These are phyloP conservation scores for Lepidochitona cinerea DNA, from an alignment of 2,888 invertebrate genomes.

Conservation along the genomic window DNA sequence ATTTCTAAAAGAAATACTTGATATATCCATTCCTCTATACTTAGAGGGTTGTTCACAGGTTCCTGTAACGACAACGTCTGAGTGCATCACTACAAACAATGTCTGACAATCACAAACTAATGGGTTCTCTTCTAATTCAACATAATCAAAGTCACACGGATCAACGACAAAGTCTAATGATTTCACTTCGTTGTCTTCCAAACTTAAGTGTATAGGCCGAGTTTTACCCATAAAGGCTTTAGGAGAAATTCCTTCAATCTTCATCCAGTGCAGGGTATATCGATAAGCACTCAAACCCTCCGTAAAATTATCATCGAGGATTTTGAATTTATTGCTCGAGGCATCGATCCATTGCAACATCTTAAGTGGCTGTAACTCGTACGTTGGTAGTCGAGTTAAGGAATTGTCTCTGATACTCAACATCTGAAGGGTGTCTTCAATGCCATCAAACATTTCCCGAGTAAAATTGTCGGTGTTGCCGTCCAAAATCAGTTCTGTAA, in stretches of 20 bases:
- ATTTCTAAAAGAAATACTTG: not conserved
- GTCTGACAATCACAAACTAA: not conserved
- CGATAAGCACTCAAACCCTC: not conserved
- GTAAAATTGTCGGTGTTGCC: not conserved
- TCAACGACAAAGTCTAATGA: not conserved
- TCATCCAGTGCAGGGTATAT: not conserved
- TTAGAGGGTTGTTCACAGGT: not conserved
- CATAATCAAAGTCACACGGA: not conserved
- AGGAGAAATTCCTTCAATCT: not conserved
- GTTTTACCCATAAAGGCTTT: not conserved
- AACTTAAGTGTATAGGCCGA: not conserved
- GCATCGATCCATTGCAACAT: slow-evolving; percentile 4
- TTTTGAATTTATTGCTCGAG: not conserved
- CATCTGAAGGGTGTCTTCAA: not conserved
- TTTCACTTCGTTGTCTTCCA: not conserved
- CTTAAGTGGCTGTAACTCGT: not conserved
- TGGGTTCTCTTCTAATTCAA: not conserved
- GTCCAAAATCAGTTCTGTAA: not conserved
- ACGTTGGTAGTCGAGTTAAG: not conserved
- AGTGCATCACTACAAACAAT: not conserved
- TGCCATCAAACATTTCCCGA: slow-evolving; percentile 1
- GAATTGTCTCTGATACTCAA: not conserved
- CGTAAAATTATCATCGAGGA: not conserved
- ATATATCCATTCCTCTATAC: not conserved
- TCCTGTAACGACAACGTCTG: not conserved